These are phyloP conservation scores for Candidula unifasciata DNA, from an alignment of 2,888 invertebrate genomes.

Conservation along the genomic window DNA sequence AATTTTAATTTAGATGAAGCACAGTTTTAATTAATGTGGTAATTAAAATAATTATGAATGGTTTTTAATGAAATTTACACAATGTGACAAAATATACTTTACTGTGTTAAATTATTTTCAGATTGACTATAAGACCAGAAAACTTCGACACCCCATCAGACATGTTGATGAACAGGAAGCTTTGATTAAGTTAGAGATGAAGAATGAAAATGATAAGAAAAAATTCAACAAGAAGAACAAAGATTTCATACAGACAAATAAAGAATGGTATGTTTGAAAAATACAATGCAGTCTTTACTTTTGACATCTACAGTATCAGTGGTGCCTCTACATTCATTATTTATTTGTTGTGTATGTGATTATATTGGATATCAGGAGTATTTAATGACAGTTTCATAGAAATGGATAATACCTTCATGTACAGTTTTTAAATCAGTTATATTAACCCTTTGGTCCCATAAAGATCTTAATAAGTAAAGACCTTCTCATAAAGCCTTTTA, in stretches of 20 bases:
- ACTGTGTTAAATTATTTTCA: constrained; percentile 11
- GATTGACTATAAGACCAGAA: constrained; percentile 68
- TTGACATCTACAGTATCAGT: background rate
- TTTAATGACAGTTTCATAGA: too few species aligned
- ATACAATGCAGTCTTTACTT: background rate
- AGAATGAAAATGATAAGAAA: constrained; percentile 57
- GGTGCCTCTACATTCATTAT: background rate
- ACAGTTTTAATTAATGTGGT: too few species aligned
- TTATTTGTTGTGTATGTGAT: background rate
- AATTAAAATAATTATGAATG: background rate
- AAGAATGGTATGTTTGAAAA: constrained; percentile 50
- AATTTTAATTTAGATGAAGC: too few species aligned
- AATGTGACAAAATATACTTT: background rate
- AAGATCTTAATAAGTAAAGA: too few species aligned
- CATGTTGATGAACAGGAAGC: constrained; percentile 55
- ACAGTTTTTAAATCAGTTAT: too few species aligned
- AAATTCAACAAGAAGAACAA: constrained; percentile 64
- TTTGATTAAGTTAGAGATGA: constrained; percentile 42
- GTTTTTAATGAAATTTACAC: background rate
- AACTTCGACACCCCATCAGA: constrained; percentile 63
- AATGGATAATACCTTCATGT: too few species aligned
- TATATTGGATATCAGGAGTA: too few species aligned
- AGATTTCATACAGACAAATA: constrained; percentile 67
- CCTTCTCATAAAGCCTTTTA: too few species aligned
- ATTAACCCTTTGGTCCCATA: too few species aligned